Evolutionary conservation across 2,888 invertebrate genomes (phyloP), one percentile per base, ranked within the genome.

Genomic region (Pterobdella sp.): DNA sequence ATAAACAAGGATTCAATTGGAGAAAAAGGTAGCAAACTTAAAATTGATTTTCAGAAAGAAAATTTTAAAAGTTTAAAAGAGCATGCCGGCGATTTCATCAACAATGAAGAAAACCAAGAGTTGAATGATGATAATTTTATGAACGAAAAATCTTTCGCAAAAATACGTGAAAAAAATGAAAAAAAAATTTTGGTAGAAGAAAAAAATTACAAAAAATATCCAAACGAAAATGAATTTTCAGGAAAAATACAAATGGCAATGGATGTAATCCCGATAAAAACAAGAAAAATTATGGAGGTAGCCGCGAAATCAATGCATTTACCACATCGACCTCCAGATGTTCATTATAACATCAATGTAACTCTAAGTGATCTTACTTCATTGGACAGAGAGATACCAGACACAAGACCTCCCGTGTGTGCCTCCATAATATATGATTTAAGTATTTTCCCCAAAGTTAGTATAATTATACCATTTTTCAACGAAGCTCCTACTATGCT

Each of bases 271-370:
- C 65, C 75, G 49, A 63, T 68, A 14, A 34, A 2, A 1, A 34
- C 56, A 29, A 67, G 36, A 29, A 34, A 73, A 42, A 35, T 22
- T n/a, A 73, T 65, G 68, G 31, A 35, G 29, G 10, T 34, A 29
- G 73, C 73, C 1, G 73, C 73, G n/a, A 42, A 68, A 14, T 22
- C 60, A 22, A 66, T 68, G 73, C 31, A 18, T 4, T 18, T 68
- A 26, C 73, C 73, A 22, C 65, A 73, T 56, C 31, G 73, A 73
- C 73, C 73, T 4, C 36, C 69, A 49, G 74, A 65, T 36, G 63
- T 34, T n/a, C 71, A 71, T 34, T 77, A 76, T 66, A 77, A 76
- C 72, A 77, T 78, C 52, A 78, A 78, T 72, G 74, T 78, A 35
- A 77, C 78, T 7, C 68, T 75, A 22, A 78, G 77, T 52, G 78